Evolutionary conservation across 92 coral and sea anemone species (phyloP), one percentile per base, ranked within the genome.

Genomic region (Bergia puertoricense): DNA sequence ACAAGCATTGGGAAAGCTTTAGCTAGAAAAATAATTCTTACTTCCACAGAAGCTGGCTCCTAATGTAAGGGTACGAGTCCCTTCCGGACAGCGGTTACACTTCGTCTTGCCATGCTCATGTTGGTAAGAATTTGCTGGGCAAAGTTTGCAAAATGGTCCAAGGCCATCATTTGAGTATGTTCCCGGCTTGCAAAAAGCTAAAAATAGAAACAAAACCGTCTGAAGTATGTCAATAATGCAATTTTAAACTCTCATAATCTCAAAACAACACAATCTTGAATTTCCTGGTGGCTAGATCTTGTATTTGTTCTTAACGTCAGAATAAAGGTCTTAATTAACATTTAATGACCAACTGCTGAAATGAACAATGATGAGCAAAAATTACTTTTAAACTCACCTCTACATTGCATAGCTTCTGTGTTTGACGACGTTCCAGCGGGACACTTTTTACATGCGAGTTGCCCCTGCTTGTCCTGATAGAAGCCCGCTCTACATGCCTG

Each of bases 41-140:
- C 95, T 88, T 93, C 91, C 91, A 74, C 95, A 93, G 37, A 85
- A 88, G 11, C 44, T 79, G 8, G 95, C 89, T 41, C 95, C 95
- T 46, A 41, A 77, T 23, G 93, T 89, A 48, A 90, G 82, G 20
- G 96, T 91, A 77, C 85, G 81, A 37, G 89, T 89, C 42, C 91
- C 93, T 16, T 14, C 23, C 0, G 93, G 92, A 67, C 96, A 93
- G 72, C 41, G 89, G 38, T 81, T 20, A 37, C 96, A 93, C 65
- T 74, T 89, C 15, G 88, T 91, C 89, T 88, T 88, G 57, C 91
- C 92, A 42, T 85, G 71, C 62, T 89, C 50, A 40, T 90, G 85
- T 86, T 93, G 96, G 89, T 91, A 89, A 23, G 90, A 88, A 42
- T 90, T 93, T 76, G 88, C 77, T 8, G 93, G 91, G 81, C 96